Base-by-base conservation (phyloP, 1,140 invertebrate species). In the Callitettix versicolor region DNA sequence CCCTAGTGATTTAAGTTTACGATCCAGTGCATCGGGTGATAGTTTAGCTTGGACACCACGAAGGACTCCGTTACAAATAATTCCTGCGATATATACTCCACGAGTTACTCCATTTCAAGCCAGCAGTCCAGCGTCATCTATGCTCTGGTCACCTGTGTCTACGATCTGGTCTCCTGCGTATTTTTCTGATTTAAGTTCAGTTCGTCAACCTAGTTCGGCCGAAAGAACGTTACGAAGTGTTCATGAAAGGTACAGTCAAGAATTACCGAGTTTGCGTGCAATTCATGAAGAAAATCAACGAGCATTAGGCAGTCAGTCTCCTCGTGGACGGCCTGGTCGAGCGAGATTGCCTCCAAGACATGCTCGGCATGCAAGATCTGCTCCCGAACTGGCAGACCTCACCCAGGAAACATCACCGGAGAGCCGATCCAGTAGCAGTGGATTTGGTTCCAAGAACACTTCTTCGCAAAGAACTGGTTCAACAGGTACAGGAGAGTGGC, bases 381-480 rank as follows among this genome's bases (percentile, higher is more conserved):
- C 83, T 18, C 79, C 78, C 3, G 82, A 82, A 67, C 69, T 82
- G 15, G 52, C 54, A n/a, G 44, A 38, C 78, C 3, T 78, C 72
- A 74, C 55, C 55, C 42, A 79, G 12, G 87, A 91, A 65, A 82
- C 85, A 0, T 90, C 87, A 1, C 87, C 87, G 0, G 88, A 94
- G 68, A 88, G 85, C 61, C 75, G 85, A n/a, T 87, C 86, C 18
- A 88, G 86, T 65, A 85, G 85, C 3, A 88, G 86, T 65, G 91
- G 91, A 0, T 91, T 92, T 63, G 89, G 89, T 15, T 92, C 88
- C 62, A 88, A 91, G 66, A 94, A 93, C 69, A 92, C 87, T n/a
- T 91, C 87, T 12, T 90, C 86, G 77, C 70, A 89, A 79, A 73
- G 79, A 66, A 71, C 79, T 60, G 79, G 82, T 12, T 85, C 84